A percentile compares a stretch with the other conserved stretches of the same genome.
These are phyloP conservation scores for Polydrusus cervinus DNA, from an alignment of 2,888 invertebrate genomes.

Conservation along the genomic window DNA sequence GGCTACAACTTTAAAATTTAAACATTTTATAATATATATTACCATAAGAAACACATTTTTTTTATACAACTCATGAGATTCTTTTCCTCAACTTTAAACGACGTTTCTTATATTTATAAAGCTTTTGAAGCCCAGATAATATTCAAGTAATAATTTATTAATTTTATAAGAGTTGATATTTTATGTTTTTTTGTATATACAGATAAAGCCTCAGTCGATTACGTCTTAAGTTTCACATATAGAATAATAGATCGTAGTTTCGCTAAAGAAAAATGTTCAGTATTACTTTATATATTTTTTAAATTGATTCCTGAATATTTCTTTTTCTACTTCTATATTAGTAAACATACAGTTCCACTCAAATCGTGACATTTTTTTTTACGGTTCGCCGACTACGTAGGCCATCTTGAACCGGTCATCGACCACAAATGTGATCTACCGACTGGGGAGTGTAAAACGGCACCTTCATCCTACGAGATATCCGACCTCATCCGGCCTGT, in stretches of 20 bases:
- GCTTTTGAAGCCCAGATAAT: conserved; percentile 3
- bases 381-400: too few relatives aligned
- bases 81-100: conserved; percentile 23
- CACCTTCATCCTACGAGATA: too few relatives aligned
- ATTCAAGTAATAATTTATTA: conserved; percentile 4
- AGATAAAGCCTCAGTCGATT: conserved; percentile 64
- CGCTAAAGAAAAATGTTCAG: background rate
- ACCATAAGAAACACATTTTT: background rate
- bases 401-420: too few relatives aligned
- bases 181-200: conserved; percentile 59
- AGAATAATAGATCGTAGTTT: background rate
- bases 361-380: too few relatives aligned
- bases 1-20: background rate
- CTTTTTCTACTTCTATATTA: too few relatives aligned
- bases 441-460: too few relatives aligned
- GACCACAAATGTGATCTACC: too few relatives aligned
- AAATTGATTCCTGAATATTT: too few relatives aligned
- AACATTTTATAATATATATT: background rate
- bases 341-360: too few relatives aligned
- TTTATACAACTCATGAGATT: conserved; percentile 21
- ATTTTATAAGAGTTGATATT: conserved; percentile 31
- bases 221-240: conserved; percentile 54
- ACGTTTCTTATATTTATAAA: conserved; percentile 16
- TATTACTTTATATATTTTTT: background rate
- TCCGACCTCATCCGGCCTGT: too few relatives aligned